phyloP scores from a whole-genome alignment of 2,113 vertebrate genomes.

The Cavia porcellus region DNA sequence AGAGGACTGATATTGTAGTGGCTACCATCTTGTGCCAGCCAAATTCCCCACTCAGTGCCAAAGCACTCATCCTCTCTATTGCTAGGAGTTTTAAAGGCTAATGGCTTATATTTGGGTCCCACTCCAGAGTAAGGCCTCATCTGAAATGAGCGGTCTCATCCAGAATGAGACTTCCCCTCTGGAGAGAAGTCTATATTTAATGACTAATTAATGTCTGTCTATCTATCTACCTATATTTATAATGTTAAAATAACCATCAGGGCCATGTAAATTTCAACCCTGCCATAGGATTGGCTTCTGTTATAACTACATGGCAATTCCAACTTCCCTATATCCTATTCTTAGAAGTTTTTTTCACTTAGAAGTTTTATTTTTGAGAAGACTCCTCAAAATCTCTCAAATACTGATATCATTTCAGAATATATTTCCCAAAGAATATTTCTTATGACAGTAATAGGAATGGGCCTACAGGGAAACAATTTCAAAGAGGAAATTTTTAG shows the following conservation, averaged over 20 bases:
- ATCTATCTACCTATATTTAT: no score
- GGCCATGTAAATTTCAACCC: not conserved
- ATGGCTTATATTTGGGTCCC: not conserved
- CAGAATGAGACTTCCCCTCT: not conserved
- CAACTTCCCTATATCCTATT: not conserved
- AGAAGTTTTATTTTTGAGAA: conserved; percentile 33
- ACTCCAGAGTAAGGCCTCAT: not conserved
- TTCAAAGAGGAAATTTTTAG: not conserved
- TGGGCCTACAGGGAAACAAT: not conserved
- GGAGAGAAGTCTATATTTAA: not conserved
- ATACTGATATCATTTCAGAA: not conserved
- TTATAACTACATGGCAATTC: not conserved
- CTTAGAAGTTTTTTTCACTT: conserved; percentile 27
- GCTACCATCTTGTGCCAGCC: not conserved
- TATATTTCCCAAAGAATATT: not conserved
- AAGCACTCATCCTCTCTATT: not conserved
- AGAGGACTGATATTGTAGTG: not conserved
- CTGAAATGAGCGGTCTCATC: not conserved
- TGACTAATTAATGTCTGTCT: not conserved
- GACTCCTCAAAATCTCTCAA: not conserved
- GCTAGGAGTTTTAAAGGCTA: not conserved
- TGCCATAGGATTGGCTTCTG: not conserved
- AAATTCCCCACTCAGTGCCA: not conserved
- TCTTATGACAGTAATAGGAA: not conserved
- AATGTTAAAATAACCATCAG: not conserved